Base-by-base conservation (phyloP, 2,888 invertebrate species). In the Drosophila siamana region DNA sequence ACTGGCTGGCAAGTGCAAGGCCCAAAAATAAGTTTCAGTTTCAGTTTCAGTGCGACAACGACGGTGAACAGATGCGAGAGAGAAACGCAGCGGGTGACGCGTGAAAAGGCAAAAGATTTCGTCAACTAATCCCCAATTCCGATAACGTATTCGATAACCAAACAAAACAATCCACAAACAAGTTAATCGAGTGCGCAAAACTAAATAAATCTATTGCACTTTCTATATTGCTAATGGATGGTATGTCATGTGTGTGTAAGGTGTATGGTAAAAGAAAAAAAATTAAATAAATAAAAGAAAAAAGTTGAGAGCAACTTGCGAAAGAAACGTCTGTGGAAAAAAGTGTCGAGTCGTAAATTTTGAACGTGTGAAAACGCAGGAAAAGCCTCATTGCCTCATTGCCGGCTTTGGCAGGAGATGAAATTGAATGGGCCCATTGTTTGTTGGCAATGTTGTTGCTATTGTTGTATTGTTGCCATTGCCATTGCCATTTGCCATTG, bases 301-400 rank as follows among this genome's bases (percentile, higher is more conserved):
- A 6, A 26, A 26, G 67, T 54, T 59, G 41, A 60, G 50, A 55
- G 11, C 50, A 71, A 78, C 61, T 56, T 61, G 46, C 54, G 43
- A 13, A 33, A 5, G 40, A 50, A 48, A 38, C 60, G 51, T 60
- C 47, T 59, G 28, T 9, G 28, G 28, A 54, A 57, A 79, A 74
- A 74, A 71, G 61, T 57, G 60, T 46, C 70, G 50, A 70, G 87
- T 86, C 81, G 85, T 83, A 83, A 86, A 83, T 83, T 83, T 84
- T 74, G 76, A 86, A 86, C 86, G 83, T 83, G 83, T 83, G 83
- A 83, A 83, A 86, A 81, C 78, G 83, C 84, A 83, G 83, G 83
- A 83, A 83, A 81, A 84, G 79, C 57, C 83, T 75, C 81, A 73
- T 83, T 83, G 86, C 71, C 82, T 55, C 68, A 76, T 86, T 84